A percentile compares a stretch with the other conserved stretches of the same genome.
phyloP scores from a whole-genome alignment of 1,140 invertebrate genomes.

The Hypsibius dujardini region DNA sequence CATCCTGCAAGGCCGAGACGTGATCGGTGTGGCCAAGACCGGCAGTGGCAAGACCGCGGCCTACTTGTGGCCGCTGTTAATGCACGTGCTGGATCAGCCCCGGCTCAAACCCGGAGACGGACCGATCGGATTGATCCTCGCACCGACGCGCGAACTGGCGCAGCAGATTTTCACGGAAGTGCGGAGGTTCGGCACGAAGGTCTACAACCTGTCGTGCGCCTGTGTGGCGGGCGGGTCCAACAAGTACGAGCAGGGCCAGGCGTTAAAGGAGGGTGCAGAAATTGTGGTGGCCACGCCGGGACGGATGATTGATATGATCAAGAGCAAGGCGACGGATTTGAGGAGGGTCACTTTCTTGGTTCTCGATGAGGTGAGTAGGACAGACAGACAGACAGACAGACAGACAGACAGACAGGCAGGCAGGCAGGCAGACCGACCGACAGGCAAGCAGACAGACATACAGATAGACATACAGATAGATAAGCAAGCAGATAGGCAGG shows the following conservation, averaged over 20 bases:
- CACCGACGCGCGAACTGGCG: conserved; percentile 88
- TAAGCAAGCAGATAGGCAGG: too few relatives aligned
- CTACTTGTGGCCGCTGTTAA: conserved; percentile 86
- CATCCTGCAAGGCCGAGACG: conserved; percentile 26
- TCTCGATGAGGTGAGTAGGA: conserved; percentile 89
- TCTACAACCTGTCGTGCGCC: not conserved
- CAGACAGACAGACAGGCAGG: too few relatives aligned
- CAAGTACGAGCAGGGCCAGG: conserved; percentile 95
- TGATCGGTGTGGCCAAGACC: conserved; percentile 75
- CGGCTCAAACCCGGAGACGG: conserved; percentile 67
- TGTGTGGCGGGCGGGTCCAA: conserved; percentile 73
- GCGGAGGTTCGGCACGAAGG: conserved; percentile 57
- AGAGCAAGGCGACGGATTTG: conserved; percentile 88
- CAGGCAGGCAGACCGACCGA: too few relatives aligned
- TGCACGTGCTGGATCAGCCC: conserved; percentile 90
- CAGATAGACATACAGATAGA: too few relatives aligned
- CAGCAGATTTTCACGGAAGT: conserved; percentile 91
- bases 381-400: too few relatives aligned
- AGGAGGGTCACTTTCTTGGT: conserved; percentile 83
- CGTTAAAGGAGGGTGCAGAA: conserved; percentile 79
- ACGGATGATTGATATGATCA: conserved; percentile 90
- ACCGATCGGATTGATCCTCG: conserved; percentile 85
- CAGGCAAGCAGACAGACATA: too few relatives aligned
- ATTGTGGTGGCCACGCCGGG: conserved; percentile 88
- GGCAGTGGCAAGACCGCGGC: conserved; percentile 95